Evolutionary conservation across 2,888 invertebrate species (phyloP), one percentile per base, ranked within the genome.

Genomic region (Incurvaria masculella): DNA sequence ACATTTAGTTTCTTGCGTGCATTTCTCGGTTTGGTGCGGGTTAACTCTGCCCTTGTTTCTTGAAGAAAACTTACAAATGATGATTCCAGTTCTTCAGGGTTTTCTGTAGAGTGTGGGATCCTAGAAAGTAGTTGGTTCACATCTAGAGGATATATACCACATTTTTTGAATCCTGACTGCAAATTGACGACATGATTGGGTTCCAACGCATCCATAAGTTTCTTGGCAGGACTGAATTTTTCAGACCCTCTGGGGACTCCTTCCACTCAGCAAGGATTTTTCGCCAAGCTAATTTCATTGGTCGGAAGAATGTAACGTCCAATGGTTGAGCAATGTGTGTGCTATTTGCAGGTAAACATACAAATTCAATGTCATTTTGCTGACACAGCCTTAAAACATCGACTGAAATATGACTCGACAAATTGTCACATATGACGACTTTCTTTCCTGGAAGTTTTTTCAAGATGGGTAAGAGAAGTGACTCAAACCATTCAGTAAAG

Each of bases 401-500:
- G 52, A 53, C 66, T 66, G 8, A 23, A 53, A 44, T 5, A 59
- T 56, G 49, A 44, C 46, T 49, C 38, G 48, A 53, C 39, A 51
- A 45, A 52, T 63, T 66, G 52, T 66, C 59, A n/a, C 63, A 62
- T 47, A 65, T 58, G 23, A 64, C 27, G 41, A n/a, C n/a, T 58
- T 61, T 44, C 53, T 57, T 41, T 55, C 56, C 45, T 10, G 33
- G 6, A 20, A 20, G 38, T 46, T 33, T n/a, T 39, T 47, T 43
- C 21, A 46, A 26, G 42, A 39, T 51, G 43, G 49, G 49, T 45
- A 52, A 40, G 47, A 52, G 43, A 26, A 40, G 42, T 23, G 41
- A 45, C 18, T 45, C 46, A 47, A 51, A 51, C 47, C 51, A 52
- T 45, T 51, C 44, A n/a, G 55, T 49, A 49, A 57, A 57, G 45